A percentile compares a stretch with the other conserved stretches of the same genome.
phyloP scores from a whole-genome alignment of 2,797 vertebrate species.

The Hypotaenidia okinawae region DNA sequence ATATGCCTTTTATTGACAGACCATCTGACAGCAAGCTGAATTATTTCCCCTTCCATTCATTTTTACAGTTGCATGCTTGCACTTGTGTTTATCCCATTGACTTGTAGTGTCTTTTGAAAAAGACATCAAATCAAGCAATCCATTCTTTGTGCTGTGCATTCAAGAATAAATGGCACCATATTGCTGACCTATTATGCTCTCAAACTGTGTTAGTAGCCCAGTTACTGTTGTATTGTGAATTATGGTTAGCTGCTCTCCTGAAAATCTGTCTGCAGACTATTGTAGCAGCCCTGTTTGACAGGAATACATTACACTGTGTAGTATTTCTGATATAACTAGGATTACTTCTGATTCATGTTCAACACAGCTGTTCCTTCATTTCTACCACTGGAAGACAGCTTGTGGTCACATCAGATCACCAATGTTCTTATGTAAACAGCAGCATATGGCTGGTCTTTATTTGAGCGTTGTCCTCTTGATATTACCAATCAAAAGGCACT shows the following conservation, averaged over 20 bases:
- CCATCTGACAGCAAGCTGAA: not conserved
- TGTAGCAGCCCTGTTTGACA: conserved; percentile 52
- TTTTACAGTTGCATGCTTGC: not conserved
- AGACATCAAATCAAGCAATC: not conserved
- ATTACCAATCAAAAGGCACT: not conserved
- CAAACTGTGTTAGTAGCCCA: not conserved
- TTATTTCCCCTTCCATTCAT: not conserved
- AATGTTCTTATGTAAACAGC: conserved; percentile 56
- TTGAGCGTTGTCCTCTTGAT: not conserved
- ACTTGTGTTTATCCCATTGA: not conserved
- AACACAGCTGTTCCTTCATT: conserved; percentile 70
- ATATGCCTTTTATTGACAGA: not conserved
- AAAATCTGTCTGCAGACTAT: conserved; percentile 32
- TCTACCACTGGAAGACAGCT: conserved; percentile 59
- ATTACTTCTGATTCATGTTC: conserved; percentile 67
- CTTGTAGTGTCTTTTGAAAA: not conserved
- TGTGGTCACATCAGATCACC: conserved; percentile 52
- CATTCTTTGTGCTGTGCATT: not conserved
- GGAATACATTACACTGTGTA: conserved; percentile 9
- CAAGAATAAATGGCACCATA: not conserved
- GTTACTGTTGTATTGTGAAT: not conserved
- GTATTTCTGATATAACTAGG: conserved; percentile 57
- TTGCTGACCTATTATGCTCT: not conserved
- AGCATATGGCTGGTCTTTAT: conserved; percentile 29
- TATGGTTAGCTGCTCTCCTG: not conserved